Evolutionary conservation across 2,888 invertebrate genomes (phyloP).

Genomic region (Netelia melanura): DNA sequence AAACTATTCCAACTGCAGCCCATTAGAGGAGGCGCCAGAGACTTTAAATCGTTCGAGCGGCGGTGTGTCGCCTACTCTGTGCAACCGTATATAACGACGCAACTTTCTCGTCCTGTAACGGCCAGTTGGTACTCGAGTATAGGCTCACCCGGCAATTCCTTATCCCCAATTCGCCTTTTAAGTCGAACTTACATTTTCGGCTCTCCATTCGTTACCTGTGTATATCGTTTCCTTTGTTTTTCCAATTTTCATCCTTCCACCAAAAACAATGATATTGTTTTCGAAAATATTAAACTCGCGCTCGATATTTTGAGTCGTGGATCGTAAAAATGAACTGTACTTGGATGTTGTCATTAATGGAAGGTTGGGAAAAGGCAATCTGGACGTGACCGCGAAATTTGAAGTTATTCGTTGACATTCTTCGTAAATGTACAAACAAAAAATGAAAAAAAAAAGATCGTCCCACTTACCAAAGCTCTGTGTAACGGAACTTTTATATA

Average conservation of each 20-base stretch:
- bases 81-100: slow-evolving; percentile 73
- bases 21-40: slow-evolving; percentile 77
- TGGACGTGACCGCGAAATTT: too few species aligned
- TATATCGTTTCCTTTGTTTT: not conserved
- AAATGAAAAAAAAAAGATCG: too few species aligned
- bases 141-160: slow-evolving; percentile 61
- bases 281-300: too few species aligned
- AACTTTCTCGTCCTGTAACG: slow-evolving; percentile 75
- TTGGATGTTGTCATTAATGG: too few species aligned
- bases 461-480: not conserved
- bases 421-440: too few species aligned
- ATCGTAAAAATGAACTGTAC: too few species aligned
- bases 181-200: slow-evolving; percentile 28
- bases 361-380: too few species aligned
- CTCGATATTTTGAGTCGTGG: too few species aligned
- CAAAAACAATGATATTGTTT: not conserved
- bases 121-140: slow-evolving; percentile 70
- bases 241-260: not conserved
- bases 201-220: slow-evolving; percentile 3
- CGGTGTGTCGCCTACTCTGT: slow-evolving; percentile 67
- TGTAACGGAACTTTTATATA: not conserved
- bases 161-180: slow-evolving; percentile 60
- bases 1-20: slow-evolving; percentile 80
- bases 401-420: too few species aligned
- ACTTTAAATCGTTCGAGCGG: slow-evolving; percentile 76